Base-by-base conservation (phyloP, 2,888 invertebrate genomes). In the Eristalinus aeneus region DNA sequence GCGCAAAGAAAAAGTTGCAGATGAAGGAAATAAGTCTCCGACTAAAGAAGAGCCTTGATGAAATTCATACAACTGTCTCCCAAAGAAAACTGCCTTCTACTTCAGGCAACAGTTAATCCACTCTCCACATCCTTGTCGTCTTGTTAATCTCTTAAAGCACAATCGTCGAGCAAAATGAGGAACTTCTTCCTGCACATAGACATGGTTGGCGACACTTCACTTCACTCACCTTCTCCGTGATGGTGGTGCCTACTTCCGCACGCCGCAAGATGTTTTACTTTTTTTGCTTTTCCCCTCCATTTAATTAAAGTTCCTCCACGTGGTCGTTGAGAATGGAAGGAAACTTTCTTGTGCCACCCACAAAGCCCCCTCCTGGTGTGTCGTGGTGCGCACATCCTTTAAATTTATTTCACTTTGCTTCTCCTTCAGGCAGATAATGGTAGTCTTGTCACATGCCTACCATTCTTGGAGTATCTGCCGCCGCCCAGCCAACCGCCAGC, bases 361-460 rank as follows among this genome's bases (percentile, higher is more conserved):
- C 27, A 12, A 10, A 27, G 27, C 27, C 2, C 2, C 27, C 27
- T 27, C 27, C 27, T 27, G 27, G 2, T 27, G 27, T 27, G 27
- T 53, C 63, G 20, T 34, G 46, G 53, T 6, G 27, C 68, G 63
- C 56, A 61, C 69, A 71, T 71, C 77, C 71, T 78, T 78, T 64
- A 71, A 78, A 78, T 78, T 71, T 78, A 71, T 71, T 78, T 71
- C 39, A 10, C 16, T 46, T 22, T 31, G 10, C 31, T 56, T 27
- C 34, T 27, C 67, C 63, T 36, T 69, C 63, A 32, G 68, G 65
- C 79, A 36, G 75, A 54, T 64, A 75, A 84, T 79, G 73, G 79
- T 79, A 84, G 84, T 60, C 84, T 79, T 79, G 84, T 84, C 64
- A 84, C 84, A 79, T 84, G 84, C 64, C 84, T 84, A 84, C 75